phyloP scores from a whole-genome alignment of 2,888 invertebrate genomes.

The Prostheceraeus crozeri region DNA sequence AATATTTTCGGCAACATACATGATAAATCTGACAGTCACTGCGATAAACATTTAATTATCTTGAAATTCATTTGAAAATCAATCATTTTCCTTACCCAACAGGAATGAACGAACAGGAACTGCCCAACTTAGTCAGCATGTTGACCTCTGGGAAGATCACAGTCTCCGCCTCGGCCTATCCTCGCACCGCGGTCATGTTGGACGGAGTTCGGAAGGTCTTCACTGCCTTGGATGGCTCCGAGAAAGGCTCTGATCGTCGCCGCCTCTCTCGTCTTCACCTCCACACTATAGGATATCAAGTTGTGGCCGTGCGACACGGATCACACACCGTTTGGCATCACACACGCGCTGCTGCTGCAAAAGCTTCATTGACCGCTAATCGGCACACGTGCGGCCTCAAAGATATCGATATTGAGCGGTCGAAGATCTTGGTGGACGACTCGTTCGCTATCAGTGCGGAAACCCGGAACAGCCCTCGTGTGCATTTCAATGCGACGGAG shows the following conservation, averaged over 20 bases:
- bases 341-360: conserved; percentile 70
- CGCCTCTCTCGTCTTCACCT: conserved; percentile 70
- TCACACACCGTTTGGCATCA: conserved; percentile 66
- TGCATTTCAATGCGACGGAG: conserved; percentile 63
- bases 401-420: conserved; percentile 60
- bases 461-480: conserved; percentile 34
- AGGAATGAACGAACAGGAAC: conserved; percentile 68
- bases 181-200: conserved; percentile 69
- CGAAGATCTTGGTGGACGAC: conserved; percentile 69
- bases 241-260: conserved; percentile 55
- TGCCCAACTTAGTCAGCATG: conserved; percentile 68
- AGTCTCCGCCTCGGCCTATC: conserved; percentile 69
- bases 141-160: conserved; percentile 67
- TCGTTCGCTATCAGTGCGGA: conserved; percentile 70
- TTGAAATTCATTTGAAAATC: too few relatives aligned
- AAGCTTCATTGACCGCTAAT: conserved; percentile 73
- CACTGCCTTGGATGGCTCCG: conserved; percentile 39
- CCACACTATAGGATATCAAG: conserved; percentile 78
- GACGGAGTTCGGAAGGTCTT: conserved; percentile 73
- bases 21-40: too few relatives aligned
- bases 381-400: conserved; percentile 71
- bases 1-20: too few relatives aligned
- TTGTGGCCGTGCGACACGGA: conserved; percentile 67
- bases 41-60: too few relatives aligned
- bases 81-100: too few relatives aligned